These are phyloP conservation scores for Silvanus unidentatus DNA, from an alignment of 2,888 invertebrate genomes.

Conservation along the genomic window DNA sequence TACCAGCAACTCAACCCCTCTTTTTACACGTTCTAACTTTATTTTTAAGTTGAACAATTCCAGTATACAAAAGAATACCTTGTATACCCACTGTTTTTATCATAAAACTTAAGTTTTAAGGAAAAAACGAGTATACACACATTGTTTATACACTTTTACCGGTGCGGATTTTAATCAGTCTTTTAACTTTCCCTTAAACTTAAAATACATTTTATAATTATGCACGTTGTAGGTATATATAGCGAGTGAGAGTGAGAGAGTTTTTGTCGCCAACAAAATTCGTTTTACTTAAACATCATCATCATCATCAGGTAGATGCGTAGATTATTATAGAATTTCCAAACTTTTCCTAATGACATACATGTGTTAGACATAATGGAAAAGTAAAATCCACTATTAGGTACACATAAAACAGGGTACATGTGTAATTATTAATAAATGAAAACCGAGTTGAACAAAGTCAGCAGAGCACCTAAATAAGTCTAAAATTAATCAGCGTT, in stretches of 20 bases:
- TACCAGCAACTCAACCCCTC: slow-evolving; percentile 20
- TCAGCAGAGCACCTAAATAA: slow-evolving; percentile 28
- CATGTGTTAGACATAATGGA: slow-evolving; percentile 1
- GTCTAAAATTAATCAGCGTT: slow-evolving; percentile 33
- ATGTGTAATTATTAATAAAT: slow-evolving; percentile 3
- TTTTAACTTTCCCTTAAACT: no score
- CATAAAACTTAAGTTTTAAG: neutral
- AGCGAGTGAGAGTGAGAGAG: no score
- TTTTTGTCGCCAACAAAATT: no score
- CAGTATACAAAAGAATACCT: slow-evolving; percentile 10
- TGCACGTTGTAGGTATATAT: no score
- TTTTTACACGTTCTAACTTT: slow-evolving; percentile 22
- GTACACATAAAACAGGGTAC: neutral
- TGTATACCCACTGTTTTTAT: slow-evolving; percentile 1
- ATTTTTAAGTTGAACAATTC: slow-evolving; percentile 22
- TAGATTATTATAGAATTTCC: slow-evolving; percentile 3
- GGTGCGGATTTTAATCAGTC: no score
- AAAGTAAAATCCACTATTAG: slow-evolving; percentile 3
- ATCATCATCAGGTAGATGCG: no score
- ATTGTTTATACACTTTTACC: neutral
- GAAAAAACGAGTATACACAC: neutral
- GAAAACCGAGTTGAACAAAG: slow-evolving; percentile 29
- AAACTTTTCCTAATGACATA: slow-evolving; percentile 4
- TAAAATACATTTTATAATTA: no score
- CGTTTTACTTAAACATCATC: no score